Conservation (phyloP, 2,888 invertebrate species). For the Lasioglossum zephyrum region DNA sequence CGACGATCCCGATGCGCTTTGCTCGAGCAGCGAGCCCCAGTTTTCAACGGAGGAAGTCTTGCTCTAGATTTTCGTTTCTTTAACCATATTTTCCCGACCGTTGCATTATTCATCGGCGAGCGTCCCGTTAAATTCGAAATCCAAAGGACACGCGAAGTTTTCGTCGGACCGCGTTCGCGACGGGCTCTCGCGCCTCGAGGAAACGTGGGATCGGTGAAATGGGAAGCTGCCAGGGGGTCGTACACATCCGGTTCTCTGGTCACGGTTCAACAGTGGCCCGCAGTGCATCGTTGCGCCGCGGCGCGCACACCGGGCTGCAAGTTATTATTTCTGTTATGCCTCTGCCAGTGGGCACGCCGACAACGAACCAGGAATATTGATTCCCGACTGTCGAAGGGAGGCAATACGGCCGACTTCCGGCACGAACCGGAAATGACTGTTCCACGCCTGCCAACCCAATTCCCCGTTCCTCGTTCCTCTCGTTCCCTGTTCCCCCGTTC, state of each 20-base stretch:
- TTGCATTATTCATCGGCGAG: background rate
- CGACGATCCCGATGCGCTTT: background rate
- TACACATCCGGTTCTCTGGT: conserved; percentile 30
- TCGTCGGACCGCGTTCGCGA: background rate
- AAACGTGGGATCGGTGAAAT: conserved; percentile 10
- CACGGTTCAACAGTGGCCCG: conserved; percentile 15
- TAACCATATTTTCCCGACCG: background rate
- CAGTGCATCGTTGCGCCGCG: conserved; percentile 20
- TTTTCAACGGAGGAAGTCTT: background rate
- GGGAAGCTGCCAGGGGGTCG: conserved; percentile 22
- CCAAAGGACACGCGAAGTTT: background rate
- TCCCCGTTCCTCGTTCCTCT: conserved; percentile 44
- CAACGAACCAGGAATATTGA: conserved; percentile 62
- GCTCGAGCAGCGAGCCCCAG: background rate
- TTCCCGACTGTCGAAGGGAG: conserved; percentile 67
- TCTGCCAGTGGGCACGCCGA: conserved; percentile 36
- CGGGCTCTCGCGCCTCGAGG: background rate
- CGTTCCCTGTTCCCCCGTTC: conserved; percentile 6
- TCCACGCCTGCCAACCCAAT: conserved; percentile 75
- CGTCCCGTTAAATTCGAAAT: conserved; percentile 4
- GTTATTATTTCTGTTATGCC: conserved; percentile 60
- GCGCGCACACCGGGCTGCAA: conserved; percentile 15
- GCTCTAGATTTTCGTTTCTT: conserved; percentile 4
- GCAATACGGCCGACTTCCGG: conserved; percentile 78
- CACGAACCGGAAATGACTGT: conserved; percentile 79